Evolutionary conservation across 1,140 invertebrate species (phyloP).

Genomic region (Aphaenogaster ashmeadi): DNA sequence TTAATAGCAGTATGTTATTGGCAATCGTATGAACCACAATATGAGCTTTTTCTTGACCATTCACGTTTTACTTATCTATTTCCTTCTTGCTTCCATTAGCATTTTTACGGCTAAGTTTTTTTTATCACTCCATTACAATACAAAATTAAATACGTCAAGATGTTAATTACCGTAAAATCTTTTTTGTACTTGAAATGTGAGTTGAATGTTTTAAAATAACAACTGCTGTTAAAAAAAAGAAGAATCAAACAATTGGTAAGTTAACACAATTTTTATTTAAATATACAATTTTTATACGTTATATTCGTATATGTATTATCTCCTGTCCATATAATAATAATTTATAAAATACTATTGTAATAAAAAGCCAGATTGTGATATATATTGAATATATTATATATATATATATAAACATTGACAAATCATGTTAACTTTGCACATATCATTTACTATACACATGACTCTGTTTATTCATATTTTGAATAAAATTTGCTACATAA

Average conservation of each 20-base stretch:
- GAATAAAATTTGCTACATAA: background rate
- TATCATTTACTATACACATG: background rate
- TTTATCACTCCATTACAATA: background rate
- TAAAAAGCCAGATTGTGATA: background rate
- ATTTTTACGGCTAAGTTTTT: background rate
- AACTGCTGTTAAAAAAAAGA: slow-evolving; percentile 11
- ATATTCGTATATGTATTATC: background rate
- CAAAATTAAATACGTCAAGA: slow-evolving; percentile 35
- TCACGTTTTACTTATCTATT: slow-evolving; percentile 1
- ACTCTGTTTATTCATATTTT: background rate
- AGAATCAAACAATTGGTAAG: slow-evolving; percentile 36
- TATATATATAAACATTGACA: background rate
- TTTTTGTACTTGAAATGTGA: slow-evolving; percentile 3
- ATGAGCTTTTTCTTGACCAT: slow-evolving; percentile 1
- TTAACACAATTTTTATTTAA: slow-evolving; percentile 7
- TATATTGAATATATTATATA: background rate
- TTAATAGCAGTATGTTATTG: slow-evolving; percentile 29
- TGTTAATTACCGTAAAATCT: slow-evolving; percentile 29
- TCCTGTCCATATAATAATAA: background rate
- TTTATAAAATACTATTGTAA: slow-evolving; percentile 19
- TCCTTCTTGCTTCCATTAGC: background rate
- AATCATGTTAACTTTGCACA: background rate
- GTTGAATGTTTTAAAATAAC: slow-evolving; percentile 32
- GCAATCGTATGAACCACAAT: background rate
- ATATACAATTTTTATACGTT: background rate